phyloP scores from a whole-genome alignment of 1,140 invertebrate species.

The Halotydeus destructor region DNA sequence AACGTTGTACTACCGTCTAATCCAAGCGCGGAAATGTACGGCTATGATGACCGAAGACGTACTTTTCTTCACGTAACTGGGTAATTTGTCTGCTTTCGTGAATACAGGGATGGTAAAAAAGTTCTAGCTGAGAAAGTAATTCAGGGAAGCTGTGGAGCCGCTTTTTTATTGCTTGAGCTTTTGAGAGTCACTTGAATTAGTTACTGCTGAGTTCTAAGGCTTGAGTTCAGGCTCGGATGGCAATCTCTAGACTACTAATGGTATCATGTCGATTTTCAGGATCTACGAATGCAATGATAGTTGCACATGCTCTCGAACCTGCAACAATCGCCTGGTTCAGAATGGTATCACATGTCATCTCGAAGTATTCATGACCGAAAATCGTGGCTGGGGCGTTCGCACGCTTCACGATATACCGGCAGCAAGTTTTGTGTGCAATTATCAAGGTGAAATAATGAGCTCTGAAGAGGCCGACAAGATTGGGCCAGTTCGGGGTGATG shows the following conservation, averaged over 20 bases:
- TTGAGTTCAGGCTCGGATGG: slow-evolving; percentile 27
- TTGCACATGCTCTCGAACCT: slow-evolving; percentile 50
- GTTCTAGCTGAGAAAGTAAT: slow-evolving; percentile 24
- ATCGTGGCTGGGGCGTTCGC: slow-evolving; percentile 68
- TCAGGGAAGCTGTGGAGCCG: slow-evolving; percentile 57
- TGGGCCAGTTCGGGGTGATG: slow-evolving; percentile 44
- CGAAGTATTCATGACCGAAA: slow-evolving; percentile 15
- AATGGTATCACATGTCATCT: slow-evolving; percentile 30
- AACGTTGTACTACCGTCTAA: too few relatives aligned
- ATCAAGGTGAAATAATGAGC: slow-evolving; percentile 75
- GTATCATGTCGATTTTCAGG: background rate
- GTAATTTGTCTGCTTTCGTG: too few relatives aligned
- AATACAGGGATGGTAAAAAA: too few relatives aligned
- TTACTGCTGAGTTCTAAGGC: too few relatives aligned
- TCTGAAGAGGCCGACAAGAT: slow-evolving; percentile 59
- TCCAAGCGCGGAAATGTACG: too few relatives aligned
- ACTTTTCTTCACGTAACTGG: too few relatives aligned
- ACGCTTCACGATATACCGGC: slow-evolving; percentile 30
- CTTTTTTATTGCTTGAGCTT: too few relatives aligned
- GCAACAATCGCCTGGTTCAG: slow-evolving; percentile 70
- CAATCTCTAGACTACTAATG: slow-evolving; percentile 37
- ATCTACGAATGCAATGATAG: slow-evolving; percentile 76
- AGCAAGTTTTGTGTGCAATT: slow-evolving; percentile 36
- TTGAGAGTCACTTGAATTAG: too few relatives aligned
- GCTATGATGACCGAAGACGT: too few relatives aligned